phyloP scores from a whole-genome alignment of 1,140 invertebrate species.

The Cydia strobilella region DNA sequence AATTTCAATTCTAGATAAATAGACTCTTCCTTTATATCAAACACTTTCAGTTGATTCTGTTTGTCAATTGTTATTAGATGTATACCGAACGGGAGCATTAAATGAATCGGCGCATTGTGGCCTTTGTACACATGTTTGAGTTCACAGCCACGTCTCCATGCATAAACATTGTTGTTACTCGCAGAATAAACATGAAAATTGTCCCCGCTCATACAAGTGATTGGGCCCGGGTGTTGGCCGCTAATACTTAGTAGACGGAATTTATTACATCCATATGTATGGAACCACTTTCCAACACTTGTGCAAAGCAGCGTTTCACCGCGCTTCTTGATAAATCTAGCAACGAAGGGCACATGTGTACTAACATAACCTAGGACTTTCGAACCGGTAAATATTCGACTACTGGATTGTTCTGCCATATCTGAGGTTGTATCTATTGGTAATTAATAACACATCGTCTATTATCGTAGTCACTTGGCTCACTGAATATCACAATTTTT shows the following conservation, averaged over 20 bases:
- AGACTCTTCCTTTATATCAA: constrained; percentile 90
- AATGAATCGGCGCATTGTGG: constrained; percentile 86
- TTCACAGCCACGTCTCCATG: constrained; percentile 93
- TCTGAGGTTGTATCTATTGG: constrained; percentile 32
- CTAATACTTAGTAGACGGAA: constrained; percentile 92
- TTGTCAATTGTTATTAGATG: constrained; percentile 94
- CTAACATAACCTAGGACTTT: constrained; percentile 95
- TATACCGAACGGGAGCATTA: constrained; percentile 92
- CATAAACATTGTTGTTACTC: constrained; percentile 88
- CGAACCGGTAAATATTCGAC: constrained; percentile 91
- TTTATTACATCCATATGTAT: constrained; percentile 93
- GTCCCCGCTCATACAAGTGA: constrained; percentile 90
- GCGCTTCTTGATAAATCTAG: constrained; percentile 90
- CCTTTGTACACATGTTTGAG: constrained; percentile 91
- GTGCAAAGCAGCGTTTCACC: constrained; percentile 95
- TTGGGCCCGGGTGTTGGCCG: constrained; percentile 89
- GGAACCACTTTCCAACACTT: constrained; percentile 94
- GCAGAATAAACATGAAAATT: constrained; percentile 91
- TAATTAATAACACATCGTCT: not conserved
- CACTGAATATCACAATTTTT: not conserved
- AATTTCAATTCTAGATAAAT: constrained; percentile 86
- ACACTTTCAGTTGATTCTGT: constrained; percentile 88
- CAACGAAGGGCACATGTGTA: constrained; percentile 92
- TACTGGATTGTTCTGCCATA: constrained; percentile 74
- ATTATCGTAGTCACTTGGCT: not conserved